phyloP scores from a whole-genome alignment of 2,888 invertebrate species.

The Cloeon dipterum region DNA sequence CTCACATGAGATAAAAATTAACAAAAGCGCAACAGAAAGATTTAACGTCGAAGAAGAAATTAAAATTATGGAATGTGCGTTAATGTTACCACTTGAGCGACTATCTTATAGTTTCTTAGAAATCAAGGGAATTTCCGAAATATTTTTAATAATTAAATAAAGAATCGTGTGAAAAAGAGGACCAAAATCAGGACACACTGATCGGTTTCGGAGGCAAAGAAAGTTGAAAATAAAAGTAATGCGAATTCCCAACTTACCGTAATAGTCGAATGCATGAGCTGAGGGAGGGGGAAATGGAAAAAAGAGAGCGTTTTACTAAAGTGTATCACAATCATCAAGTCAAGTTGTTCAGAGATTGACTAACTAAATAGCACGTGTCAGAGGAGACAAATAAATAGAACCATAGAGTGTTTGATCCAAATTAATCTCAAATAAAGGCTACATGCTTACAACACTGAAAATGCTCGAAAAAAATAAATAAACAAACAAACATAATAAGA shows the following conservation, averaged over 20 bases:
- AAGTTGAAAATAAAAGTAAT: constrained; percentile 18
- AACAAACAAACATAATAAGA: no score
- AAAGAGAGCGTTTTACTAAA: constrained; percentile 6
- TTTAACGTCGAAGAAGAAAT: no score
- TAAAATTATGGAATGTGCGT: background rate
- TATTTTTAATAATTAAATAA: background rate
- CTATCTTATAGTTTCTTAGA: background rate
- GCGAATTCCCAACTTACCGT: constrained; percentile 86
- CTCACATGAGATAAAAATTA: constrained; percentile 1
- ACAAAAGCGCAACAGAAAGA: no score
- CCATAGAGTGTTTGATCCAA: no score
- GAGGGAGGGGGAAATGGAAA: constrained; percentile 19
- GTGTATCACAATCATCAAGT: no score
- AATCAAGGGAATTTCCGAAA: background rate
- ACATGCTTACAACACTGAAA: background rate
- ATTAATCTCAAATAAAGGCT: no score
- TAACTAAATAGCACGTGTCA: background rate
- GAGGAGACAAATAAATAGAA: background rate
- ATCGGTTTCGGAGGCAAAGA: background rate
- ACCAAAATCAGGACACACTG: background rate
- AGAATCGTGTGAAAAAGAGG: background rate
- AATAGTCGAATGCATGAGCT: constrained; percentile 97
- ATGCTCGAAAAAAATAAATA: background rate
- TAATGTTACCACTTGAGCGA: background rate
- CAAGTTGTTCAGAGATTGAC: no score